phyloP scores from a whole-genome alignment of 2,888 invertebrate species.

The Caenorhabditis panamensis region DNA sequence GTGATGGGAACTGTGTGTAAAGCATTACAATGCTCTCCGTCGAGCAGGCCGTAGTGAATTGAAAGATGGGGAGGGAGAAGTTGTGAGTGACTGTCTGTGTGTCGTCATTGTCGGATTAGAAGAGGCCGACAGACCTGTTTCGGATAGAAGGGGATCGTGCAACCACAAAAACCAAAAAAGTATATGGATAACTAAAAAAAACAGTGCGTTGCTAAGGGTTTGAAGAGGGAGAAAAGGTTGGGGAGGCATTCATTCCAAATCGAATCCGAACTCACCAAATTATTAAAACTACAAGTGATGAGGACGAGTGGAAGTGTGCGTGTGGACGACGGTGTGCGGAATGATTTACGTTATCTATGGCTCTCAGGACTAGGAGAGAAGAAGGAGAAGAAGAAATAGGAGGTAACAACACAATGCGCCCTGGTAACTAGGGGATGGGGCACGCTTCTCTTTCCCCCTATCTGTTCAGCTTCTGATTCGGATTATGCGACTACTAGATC shows the following conservation, averaged over 20 bases:
- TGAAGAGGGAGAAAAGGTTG: not conserved
- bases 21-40: not conserved
- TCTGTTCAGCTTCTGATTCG: not conserved
- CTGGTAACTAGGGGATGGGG: not conserved
- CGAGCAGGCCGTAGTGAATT: not conserved
- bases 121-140: not conserved
- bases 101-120: conserved; percentile 16
- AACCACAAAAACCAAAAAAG: conserved; percentile 10
- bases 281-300: conserved; percentile 35
- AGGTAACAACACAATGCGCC: conserved; percentile 11
- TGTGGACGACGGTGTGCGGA: conserved; percentile 31
- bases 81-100: not conserved
- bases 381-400: conserved; percentile 12
- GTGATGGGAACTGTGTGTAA: not conserved
- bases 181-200: conserved; percentile 15
- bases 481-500: too few species aligned
- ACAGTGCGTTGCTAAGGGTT: conserved; percentile 1
- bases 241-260: conserved; percentile 17
- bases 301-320: conserved; percentile 17
- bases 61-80: not conserved
- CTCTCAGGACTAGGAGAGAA: not conserved
- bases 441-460: not conserved
- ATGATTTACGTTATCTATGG: conserved; percentile 2
- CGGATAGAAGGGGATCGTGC: not conserved
- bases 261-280: conserved; percentile 43